Evolutionary conservation across 2,113 vertebrate species (phyloP).

Genomic region (Smithornis capensis): DNA sequence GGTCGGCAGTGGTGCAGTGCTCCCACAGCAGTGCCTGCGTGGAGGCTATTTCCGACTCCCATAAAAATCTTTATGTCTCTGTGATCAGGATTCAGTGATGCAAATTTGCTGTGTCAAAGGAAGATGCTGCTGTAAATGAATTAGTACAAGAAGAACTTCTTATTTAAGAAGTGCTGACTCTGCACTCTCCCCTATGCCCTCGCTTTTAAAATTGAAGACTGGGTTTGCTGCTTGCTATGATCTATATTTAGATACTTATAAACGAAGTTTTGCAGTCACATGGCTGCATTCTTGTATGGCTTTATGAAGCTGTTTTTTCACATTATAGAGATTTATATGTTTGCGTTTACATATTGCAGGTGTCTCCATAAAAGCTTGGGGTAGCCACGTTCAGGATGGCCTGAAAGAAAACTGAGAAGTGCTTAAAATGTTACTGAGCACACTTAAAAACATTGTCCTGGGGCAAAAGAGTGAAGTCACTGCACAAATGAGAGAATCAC

Average conservation of each 20-base stretch:
- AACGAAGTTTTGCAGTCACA: constrained; percentile 36
- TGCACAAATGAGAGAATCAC: constrained; percentile 72
- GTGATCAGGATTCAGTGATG: constrained; percentile 27
- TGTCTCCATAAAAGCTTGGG: constrained; percentile 77
- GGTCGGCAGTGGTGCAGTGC: constrained; percentile 22
- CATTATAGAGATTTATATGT: neutral
- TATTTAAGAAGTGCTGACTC: constrained; percentile 66
- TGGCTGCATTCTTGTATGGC: neutral
- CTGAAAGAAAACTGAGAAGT: constrained; percentile 79
- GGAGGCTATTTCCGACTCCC: constrained; percentile 30
- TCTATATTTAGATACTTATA: constrained; percentile 65
- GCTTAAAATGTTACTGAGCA: constrained; percentile 68
- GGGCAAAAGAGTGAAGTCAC: constrained; percentile 68
- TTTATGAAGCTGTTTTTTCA: neutral
- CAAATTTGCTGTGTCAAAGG: constrained; percentile 68
- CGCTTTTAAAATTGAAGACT: constrained; percentile 57
- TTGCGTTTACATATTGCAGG: constrained; percentile 69
- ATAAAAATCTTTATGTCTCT: constrained; percentile 64
- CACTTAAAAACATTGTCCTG: constrained; percentile 69
- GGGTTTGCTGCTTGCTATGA: constrained; percentile 52
- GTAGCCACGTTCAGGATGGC: constrained; percentile 74
- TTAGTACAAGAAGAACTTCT: constrained; percentile 60
- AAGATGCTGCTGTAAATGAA: constrained; percentile 57
- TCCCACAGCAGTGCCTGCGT: constrained; percentile 8
- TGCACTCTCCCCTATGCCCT: constrained; percentile 52